Evolutionary conservation across 2,888 invertebrate genomes (phyloP), one percentile per base, ranked within the genome.

Genomic region (Leptopterna dolabrata): DNA sequence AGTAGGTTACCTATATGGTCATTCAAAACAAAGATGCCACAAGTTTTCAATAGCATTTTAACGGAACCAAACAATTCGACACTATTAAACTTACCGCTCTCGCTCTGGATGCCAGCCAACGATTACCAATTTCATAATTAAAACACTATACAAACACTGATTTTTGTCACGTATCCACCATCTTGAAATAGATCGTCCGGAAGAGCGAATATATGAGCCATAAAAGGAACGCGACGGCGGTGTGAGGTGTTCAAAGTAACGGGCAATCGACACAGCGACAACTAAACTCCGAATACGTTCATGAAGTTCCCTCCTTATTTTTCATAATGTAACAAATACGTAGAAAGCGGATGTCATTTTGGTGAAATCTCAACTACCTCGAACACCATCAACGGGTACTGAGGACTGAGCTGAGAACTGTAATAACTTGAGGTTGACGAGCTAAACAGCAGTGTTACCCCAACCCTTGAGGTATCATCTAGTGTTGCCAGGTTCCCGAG

Each of bases 71-170:
- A 36, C 36, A 36, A 36, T 36, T 36, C 7, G 2, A 36, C 7
- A 36, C 36, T 7, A 45, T 19, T 7, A 87, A 76, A 89, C 92
- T 93, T 92, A 95, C 94, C 95, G 94, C 93, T 93, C 93, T 92
- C 93, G 94, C 93, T 93, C 92, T 93, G 93, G 92, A 92, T 93
- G 93, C 92, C 93, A 93, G 92, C 92, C 93, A 93, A 94, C 93
- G 92, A 93, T 94, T 93, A 93, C 93, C 93, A 94, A 93, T 94
- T 93, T 93, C 94, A 95, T 95, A 93, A 93, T 95, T 94, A 93
- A 88, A 88, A 88, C 93, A 94, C 93, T 93, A 93, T 93, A 92
- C 93, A 94, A 94, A 93, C 92, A 92, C 94, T 94, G 94, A 94
- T 47, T 88, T 88, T 93, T 93, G 93, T 94, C 94, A 94, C 94